Evolutionary conservation across 2,113 vertebrate species (phyloP).

Genomic region (Stegastes partitus): DNA sequence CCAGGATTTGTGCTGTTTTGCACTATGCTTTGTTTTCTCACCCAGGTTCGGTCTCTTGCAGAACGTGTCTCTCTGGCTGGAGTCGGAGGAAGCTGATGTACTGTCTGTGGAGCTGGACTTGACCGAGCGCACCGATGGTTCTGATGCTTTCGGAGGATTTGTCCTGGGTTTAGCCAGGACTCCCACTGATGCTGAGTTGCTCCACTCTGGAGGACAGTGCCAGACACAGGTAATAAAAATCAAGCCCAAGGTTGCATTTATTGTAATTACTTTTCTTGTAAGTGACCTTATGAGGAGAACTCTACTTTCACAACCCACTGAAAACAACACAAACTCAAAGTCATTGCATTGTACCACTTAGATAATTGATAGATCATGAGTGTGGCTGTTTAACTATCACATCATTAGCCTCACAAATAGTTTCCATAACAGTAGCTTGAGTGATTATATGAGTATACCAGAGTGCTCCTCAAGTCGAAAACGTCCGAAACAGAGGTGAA

Average conservation of each 20-base stretch:
- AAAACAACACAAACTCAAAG: no score
- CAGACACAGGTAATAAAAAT: neutral
- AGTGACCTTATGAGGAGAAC: no score
- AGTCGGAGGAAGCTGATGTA: conserved; percentile 82
- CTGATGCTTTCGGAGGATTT: conserved; percentile 59
- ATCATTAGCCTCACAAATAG: no score
- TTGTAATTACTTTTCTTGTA: no score
- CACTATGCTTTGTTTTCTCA: conserved; percentile 45
- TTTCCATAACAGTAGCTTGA: no score
- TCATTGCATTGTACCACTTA: no score
- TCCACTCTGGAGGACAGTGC: conserved; percentile 82
- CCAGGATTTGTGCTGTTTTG: neutral
- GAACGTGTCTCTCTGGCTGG: conserved; percentile 69
- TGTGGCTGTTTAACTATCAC: no score
- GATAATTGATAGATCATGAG: no score
- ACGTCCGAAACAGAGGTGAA: conserved; percentile 86
- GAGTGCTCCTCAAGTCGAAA: conserved; percentile 84
- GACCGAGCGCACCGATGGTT: conserved; percentile 78
- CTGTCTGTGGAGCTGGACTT: conserved; percentile 86
- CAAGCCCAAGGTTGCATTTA: no score
- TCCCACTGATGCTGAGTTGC: conserved; percentile 76
- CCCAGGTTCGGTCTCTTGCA: conserved; percentile 78
- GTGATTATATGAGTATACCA: conserved; percentile 75
- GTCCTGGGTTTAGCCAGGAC: conserved; percentile 65
- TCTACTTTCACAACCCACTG: no score